phyloP scores from a whole-genome alignment of 2,888 invertebrate genomes.

The Ophion costatus region DNA sequence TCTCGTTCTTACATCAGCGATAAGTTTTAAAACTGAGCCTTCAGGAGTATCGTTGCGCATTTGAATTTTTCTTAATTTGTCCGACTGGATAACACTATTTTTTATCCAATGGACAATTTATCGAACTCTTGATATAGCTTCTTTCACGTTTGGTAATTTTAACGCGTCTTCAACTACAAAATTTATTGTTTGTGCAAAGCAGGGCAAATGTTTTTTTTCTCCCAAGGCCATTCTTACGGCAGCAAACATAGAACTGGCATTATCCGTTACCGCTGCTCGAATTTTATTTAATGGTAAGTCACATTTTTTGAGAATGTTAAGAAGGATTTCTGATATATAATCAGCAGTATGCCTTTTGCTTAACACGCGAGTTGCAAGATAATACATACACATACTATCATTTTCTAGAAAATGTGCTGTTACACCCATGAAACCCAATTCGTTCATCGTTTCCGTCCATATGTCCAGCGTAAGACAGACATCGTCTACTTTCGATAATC shows the following conservation, averaged over 20 bases:
- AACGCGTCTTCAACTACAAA: background rate
- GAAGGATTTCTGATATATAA: background rate
- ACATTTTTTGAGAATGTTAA: background rate
- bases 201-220: background rate
- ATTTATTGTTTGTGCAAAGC: slow-evolving; percentile 11
- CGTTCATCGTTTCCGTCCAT: slow-evolving; percentile 2
- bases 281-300: background rate
- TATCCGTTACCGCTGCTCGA: background rate
- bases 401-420: too few relatives aligned
- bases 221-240: background rate
- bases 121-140: background rate
- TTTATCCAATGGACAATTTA: background rate
- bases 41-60: too few relatives aligned
- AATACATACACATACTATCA: background rate
- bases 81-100: background rate
- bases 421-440: background rate
- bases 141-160: background rate
- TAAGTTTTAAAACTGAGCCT: too few relatives aligned
- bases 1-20: too few relatives aligned
- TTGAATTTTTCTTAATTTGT: too few relatives aligned
- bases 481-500: too few relatives aligned
- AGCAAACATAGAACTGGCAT: background rate
- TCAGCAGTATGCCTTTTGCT: background rate
- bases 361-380: background rate
- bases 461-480: background rate